A percentile compares a stretch with the other conserved stretches of the same genome.
Conservation (phyloP, 2,888 invertebrate species). For the Zaprionus lineosus region DNA sequence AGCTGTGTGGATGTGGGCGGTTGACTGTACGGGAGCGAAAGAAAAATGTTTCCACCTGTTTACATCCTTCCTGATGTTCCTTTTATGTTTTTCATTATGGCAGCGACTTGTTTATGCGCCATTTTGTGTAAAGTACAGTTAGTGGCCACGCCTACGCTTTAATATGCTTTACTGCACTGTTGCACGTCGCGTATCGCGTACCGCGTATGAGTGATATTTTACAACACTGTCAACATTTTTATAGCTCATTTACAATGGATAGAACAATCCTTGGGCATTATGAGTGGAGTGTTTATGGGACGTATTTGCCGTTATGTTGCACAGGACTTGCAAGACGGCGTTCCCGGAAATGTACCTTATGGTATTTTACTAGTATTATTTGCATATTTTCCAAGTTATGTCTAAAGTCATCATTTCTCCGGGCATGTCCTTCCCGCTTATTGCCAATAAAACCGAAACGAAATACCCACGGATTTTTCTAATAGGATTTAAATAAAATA, state of each 20-base stretch:
- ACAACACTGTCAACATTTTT: conserved; percentile 30
- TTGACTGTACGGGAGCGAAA: conserved; percentile 3
- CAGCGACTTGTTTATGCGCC: conserved; percentile 37
- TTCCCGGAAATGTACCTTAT: too few relatives aligned
- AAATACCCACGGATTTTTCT: too few relatives aligned
- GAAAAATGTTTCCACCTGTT: conserved; percentile 46
- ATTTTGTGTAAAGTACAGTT: conserved; percentile 23
- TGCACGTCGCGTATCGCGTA: too few relatives aligned
- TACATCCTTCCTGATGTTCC: conserved; percentile 17
- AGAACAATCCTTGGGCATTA: conserved; percentile 9
- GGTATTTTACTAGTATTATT: too few relatives aligned
- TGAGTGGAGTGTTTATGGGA: conserved; percentile 17
- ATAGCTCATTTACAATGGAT: conserved; percentile 25
- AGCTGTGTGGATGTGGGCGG: too few relatives aligned
- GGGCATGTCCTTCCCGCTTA: too few relatives aligned
- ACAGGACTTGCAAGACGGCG: too few relatives aligned
- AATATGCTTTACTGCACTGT: conserved; percentile 14
- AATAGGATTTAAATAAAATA: too few relatives aligned
- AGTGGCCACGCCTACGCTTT: conserved; percentile 12
- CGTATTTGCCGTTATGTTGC: conserved; percentile 27
- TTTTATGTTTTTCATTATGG: conserved; percentile 38
- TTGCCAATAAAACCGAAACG: too few relatives aligned
- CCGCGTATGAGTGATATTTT: conserved; percentile 45
- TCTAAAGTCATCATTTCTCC: too few relatives aligned
- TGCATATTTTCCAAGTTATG: too few relatives aligned